Evolutionary conservation across 2,797 vertebrate species (phyloP).

Genomic region (Gymnopithys bicolor): DNA sequence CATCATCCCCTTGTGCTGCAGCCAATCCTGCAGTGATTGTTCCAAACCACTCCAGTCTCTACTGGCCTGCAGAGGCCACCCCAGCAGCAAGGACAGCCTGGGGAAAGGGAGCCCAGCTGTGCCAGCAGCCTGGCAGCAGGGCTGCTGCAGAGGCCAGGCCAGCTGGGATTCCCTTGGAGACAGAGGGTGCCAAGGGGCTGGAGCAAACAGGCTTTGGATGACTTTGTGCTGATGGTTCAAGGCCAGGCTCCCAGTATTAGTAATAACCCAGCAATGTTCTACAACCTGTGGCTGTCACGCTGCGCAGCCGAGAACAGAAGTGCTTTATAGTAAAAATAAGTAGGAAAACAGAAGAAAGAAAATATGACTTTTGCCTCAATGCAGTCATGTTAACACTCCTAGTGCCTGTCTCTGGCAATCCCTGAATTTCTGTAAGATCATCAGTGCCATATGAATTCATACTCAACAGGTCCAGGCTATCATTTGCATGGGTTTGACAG

Average conservation of each 20-base stretch:
- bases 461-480: not conserved
- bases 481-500: not conserved
- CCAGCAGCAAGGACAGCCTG: not conserved
- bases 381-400: not conserved
- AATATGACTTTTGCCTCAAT: not conserved
- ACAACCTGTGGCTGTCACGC: not conserved
- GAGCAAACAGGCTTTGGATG: not conserved
- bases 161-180: not conserved
- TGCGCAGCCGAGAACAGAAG: not conserved
- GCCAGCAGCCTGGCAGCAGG: not conserved
- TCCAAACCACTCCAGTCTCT: not conserved
- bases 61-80: conserved; percentile 35
- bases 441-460: not conserved
- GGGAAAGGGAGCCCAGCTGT: not conserved
- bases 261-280: not conserved
- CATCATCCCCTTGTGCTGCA: not conserved
- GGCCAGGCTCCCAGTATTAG: not conserved
- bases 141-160: not conserved
- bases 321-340: not conserved
- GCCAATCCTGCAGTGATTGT: not conserved
- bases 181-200: not conserved
- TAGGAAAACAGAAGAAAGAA: not conserved
- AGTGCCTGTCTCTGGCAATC: not conserved
- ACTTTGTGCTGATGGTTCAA: not conserved
- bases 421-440: not conserved